Evolutionary conservation across 1,140 invertebrate species (phyloP).

Genomic region (Lucilia cuprina): DNA sequence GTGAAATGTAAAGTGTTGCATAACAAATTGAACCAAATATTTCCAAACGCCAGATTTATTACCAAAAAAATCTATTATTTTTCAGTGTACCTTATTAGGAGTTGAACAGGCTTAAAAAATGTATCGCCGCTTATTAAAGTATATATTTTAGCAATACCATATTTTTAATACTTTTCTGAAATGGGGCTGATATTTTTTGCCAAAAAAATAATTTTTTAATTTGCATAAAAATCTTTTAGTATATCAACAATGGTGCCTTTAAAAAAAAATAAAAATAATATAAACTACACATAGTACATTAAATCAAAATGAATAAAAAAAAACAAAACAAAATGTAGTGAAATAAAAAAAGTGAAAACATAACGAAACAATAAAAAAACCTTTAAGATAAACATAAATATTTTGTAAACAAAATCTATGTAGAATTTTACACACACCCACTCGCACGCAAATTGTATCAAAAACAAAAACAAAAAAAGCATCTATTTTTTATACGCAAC

Average conservation of each 20-base stretch:
- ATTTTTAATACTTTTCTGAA: too few relatives aligned
- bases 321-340: background rate
- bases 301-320: background rate
- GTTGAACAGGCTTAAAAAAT: too few relatives aligned
- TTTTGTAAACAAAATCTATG: conserved; percentile 12
- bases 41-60: too few relatives aligned
- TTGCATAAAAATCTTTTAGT: background rate
- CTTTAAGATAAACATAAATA: conserved; percentile 8
- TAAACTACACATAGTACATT: background rate
- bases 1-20: too few relatives aligned
- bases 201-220: background rate
- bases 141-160: too few relatives aligned
- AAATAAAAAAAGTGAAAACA: background rate
- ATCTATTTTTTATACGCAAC: background rate
- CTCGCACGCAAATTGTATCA: background rate
- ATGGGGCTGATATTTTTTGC: background rate
- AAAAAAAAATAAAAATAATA: background rate
- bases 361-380: background rate
- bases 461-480: background rate
- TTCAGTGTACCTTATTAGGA: too few relatives aligned
- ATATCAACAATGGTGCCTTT: background rate
- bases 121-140: too few relatives aligned
- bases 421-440: background rate
- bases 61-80: too few relatives aligned
- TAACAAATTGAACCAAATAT: too few relatives aligned